Base-by-base conservation (phyloP, 2,113 vertebrate species). In the Bufo bufo region DNA sequence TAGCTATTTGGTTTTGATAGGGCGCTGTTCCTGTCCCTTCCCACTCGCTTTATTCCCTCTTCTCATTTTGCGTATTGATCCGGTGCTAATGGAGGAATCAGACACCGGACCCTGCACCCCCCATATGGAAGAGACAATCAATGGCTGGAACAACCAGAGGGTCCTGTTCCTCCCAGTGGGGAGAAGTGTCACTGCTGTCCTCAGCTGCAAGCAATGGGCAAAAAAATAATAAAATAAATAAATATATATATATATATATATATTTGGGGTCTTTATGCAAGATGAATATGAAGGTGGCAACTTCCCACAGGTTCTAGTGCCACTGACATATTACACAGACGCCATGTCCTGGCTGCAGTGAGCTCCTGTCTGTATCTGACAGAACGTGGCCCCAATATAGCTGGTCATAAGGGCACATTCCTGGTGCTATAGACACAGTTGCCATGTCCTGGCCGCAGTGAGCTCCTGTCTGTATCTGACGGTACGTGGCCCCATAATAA, bases 1-100 rank as follows among this genome's bases (percentile, higher is more conserved):
- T 97, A 96, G 97, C 96, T 97, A 96, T 96, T 97, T 96, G 95
- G 96, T 97, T 97, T 97, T 96, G 96, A 96, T 95, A 96, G 96
- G 72, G 96, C 94, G 95, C 97, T 94, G 93, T 94, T 91, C 92
- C 91, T 90, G 90, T 86, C 86, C 66, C 78, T 17, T 71, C 49
- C 14, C 47, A 0, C 47, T 90, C 88, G 14, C 77, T 90, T 89
- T 88, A 84, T 84, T 93, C 92, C 92, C 92, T 90, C 91, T 93
- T 91, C 90, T 91, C 94, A 93, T 93, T 90, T 92, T 91, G 94
- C 90, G 94, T 98, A 98, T 98, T 95, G 97, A 97, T 97, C 94
- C 94, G 69, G 80, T 92, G 91, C 95, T 98, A 98, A 98, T 98
- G 97, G 97, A 97, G 96, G 96, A 96, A 97, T 97, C 97, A 95